phyloP scores from a whole-genome alignment of 2,113 vertebrate species.

The Crotalus helleri region DNA sequence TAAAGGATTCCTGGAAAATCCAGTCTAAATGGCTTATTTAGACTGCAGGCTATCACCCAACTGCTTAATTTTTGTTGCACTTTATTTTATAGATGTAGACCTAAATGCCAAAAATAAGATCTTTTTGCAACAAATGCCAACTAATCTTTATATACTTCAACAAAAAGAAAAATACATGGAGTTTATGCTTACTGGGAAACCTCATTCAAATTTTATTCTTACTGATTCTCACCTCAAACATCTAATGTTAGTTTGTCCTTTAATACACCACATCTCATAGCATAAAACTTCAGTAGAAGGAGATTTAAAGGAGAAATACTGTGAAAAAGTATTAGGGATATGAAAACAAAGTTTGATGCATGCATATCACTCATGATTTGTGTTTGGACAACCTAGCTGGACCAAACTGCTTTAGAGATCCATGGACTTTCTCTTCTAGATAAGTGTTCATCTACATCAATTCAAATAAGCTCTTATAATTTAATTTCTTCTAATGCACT shows the following conservation, averaged over 20 bases:
- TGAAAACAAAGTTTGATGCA: not conserved
- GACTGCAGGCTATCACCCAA: not conserved
- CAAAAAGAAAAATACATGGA: not conserved
- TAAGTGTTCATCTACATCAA: not conserved
- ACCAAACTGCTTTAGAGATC: not conserved
- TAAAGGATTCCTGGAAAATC: not conserved
- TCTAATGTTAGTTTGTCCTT: not conserved
- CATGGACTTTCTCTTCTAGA: not conserved
- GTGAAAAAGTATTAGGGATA: not conserved
- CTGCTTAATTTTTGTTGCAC: not conserved
- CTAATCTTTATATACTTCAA: not conserved
- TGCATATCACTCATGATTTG: not conserved
- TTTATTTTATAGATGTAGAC: not conserved
- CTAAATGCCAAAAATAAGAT: not conserved
- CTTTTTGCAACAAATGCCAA: not conserved
- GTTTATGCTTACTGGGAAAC: not conserved
- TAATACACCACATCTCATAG: not conserved
- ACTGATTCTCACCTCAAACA: not conserved
- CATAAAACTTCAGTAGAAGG: not conserved
- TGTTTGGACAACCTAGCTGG: not conserved
- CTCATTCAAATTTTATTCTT: not conserved
- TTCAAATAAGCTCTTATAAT: not conserved
- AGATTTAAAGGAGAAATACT: not conserved
- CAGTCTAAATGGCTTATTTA: not conserved
- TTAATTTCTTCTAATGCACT: not conserved